A percentile compares a stretch with the other conserved stretches of the same genome.
Evolutionary conservation across 2,797 vertebrate species (phyloP).

Genomic region (Leptatherina wallacei): DNA sequence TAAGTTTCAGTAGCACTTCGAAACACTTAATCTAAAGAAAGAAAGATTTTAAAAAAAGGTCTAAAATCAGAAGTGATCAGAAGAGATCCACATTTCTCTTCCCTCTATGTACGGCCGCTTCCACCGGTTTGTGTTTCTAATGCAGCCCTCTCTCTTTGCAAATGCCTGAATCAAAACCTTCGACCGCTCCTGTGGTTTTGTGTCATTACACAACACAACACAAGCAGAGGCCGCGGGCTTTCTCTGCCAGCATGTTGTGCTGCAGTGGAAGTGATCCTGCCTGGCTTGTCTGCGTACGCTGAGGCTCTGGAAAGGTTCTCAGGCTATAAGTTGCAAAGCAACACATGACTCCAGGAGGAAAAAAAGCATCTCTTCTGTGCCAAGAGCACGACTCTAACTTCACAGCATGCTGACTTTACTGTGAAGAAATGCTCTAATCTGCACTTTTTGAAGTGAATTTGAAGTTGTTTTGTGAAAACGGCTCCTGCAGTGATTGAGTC

Average conservation of each 20-base stretch:
- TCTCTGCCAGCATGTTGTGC: constrained; percentile 48
- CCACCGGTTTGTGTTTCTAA: constrained; percentile 12
- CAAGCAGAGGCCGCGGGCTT: constrained; percentile 26
- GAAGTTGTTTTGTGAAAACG: constrained; percentile 61
- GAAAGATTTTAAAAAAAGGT: not conserved
- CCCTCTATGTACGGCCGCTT: constrained; percentile 5
- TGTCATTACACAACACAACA: constrained; percentile 60
- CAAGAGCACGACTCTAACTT: constrained; percentile 57
- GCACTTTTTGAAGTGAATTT: constrained; percentile 36
- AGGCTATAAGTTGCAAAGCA: constrained; percentile 34
- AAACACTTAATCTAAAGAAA: not conserved
- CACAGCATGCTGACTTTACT: constrained; percentile 37
- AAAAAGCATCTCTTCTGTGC: constrained; percentile 44
- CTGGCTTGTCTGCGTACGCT: constrained; percentile 36
- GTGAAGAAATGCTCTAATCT: constrained; percentile 44
- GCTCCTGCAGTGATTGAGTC: constrained; percentile 56
- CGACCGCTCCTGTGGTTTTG: constrained; percentile 49
- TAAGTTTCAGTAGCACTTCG: not conserved
- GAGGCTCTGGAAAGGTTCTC: constrained; percentile 43
- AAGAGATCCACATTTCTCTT: not conserved
- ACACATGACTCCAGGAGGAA: constrained; percentile 43
- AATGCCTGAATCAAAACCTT: constrained; percentile 47
- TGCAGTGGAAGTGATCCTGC: constrained; percentile 37
- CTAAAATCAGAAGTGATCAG: not conserved
- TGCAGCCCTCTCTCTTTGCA: constrained; percentile 19